Conservation (phyloP, 2,797 vertebrate species). For the Kryptopterus vitreolus region DNA sequence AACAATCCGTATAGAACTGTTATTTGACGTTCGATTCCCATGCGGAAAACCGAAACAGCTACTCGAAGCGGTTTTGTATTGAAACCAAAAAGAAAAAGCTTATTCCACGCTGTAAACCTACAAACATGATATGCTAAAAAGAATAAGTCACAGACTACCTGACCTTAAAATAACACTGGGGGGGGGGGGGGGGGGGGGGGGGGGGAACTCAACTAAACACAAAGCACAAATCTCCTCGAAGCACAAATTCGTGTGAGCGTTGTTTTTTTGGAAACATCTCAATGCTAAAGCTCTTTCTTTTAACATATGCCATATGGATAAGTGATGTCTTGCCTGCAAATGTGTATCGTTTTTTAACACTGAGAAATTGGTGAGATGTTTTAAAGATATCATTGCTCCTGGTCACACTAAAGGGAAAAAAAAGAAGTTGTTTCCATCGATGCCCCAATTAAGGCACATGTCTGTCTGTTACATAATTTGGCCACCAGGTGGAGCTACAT, state of each 20-base stretch:
- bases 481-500: slow-evolving; percentile 70
- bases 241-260: neutral
- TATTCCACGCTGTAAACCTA: slow-evolving; percentile 58
- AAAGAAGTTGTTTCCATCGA: neutral
- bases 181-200: no score
- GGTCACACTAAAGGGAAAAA: neutral
- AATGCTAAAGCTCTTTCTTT: neutral
- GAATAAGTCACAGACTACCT: slow-evolving; percentile 35
- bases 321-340: neutral
- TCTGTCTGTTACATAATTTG: slow-evolving; percentile 48
- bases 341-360: neutral
- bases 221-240: neutral
- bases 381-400: neutral
- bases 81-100: slow-evolving; percentile 50
- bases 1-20: slow-evolving; percentile 8
- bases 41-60: slow-evolving; percentile 46
- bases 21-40: slow-evolving; percentile 29
- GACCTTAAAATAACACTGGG: slow-evolving; percentile 71
- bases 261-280: neutral
- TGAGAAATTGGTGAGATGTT: neutral
- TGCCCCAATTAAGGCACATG: slow-evolving; percentile 14
- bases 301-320: neutral
- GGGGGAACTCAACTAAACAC: neutral
- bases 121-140: slow-evolving; percentile 31
- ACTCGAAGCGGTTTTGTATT: neutral